Evolutionary conservation across 2,113 vertebrate species (phyloP).

Genomic region (Cyanocitta stelleri): DNA sequence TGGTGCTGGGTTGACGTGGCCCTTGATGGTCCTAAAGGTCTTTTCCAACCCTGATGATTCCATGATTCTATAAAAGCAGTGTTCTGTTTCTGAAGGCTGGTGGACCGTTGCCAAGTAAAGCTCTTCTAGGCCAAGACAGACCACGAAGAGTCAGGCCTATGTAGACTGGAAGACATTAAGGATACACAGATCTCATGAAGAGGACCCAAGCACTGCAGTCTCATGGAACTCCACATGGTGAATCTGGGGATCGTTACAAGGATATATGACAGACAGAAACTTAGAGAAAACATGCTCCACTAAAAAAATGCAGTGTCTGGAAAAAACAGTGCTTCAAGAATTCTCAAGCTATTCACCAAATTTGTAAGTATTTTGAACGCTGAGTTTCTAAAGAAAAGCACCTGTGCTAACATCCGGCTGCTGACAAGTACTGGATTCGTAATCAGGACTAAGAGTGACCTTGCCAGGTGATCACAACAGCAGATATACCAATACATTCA

Average conservation of each 20-base stretch:
- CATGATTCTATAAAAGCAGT: not conserved
- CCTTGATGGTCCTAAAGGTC: not conserved
- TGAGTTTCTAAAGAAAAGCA: not conserved
- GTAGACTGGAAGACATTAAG: not conserved
- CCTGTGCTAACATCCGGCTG: not conserved
- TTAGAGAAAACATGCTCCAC: not conserved
- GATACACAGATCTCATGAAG: not conserved
- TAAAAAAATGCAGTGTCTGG: not conserved
- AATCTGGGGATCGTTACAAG: not conserved
- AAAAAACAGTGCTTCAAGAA: not conserved
- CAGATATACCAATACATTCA: too few relatives aligned
- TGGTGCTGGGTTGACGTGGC: accelerated
- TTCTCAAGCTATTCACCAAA: not conserved
- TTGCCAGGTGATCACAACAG: not conserved
- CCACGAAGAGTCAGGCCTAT: not conserved
- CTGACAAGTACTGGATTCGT: not conserved
- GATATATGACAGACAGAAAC: not conserved
- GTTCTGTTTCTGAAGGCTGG: not conserved
- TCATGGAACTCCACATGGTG: not conserved
- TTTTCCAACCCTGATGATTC: not conserved
- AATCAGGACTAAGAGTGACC: not conserved
- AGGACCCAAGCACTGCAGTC: not conserved
- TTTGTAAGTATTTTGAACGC: not conserved
- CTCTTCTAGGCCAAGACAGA: not conserved
- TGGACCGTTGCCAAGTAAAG: accelerated